These are phyloP conservation scores for Chionodraco myersi DNA, from an alignment of 2,113 vertebrate species.

Conservation along the genomic window DNA sequence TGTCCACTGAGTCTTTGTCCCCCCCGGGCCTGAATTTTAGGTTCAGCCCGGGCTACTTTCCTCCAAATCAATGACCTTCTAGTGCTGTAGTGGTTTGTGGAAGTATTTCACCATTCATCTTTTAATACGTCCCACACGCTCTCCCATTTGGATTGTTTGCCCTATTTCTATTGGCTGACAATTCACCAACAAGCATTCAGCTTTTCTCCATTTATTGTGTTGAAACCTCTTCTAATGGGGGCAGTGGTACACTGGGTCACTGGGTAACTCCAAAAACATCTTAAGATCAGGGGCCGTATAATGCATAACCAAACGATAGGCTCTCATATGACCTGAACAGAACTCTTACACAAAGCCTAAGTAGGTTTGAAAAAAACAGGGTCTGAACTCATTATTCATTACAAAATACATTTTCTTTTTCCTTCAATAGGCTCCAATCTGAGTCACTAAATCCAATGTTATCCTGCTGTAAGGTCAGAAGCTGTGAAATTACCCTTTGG, in stretches of 20 bases:
- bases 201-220: slow-evolving; percentile 14
- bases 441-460: slow-evolving; percentile 8
- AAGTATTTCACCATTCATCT: slow-evolving; percentile 53
- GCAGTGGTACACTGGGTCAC: background rate
- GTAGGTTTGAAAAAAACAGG: background rate
- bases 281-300: slow-evolving; percentile 12
- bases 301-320: background rate
- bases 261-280: slow-evolving; percentile 9
- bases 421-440: background rate
- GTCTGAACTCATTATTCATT: no score
- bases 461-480: slow-evolving; percentile 21
- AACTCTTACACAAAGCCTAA: background rate
- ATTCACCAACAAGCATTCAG: slow-evolving; percentile 9
- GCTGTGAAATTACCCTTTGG: slow-evolving; percentile 8
- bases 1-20: background rate
- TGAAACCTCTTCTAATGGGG: slow-evolving; percentile 17
- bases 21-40: slow-evolving; percentile 42
- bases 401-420: slow-evolving; percentile 1
- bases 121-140: slow-evolving; percentile 44
- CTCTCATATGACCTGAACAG: slow-evolving; percentile 7
- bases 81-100: slow-evolving; percentile 37
- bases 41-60: slow-evolving; percentile 44
- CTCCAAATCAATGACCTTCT: slow-evolving; percentile 45
- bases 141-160: slow-evolving; percentile 36
- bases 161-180: slow-evolving; percentile 31